phyloP scores from a whole-genome alignment of 2,888 invertebrate genomes.

The Helleia helle region DNA sequence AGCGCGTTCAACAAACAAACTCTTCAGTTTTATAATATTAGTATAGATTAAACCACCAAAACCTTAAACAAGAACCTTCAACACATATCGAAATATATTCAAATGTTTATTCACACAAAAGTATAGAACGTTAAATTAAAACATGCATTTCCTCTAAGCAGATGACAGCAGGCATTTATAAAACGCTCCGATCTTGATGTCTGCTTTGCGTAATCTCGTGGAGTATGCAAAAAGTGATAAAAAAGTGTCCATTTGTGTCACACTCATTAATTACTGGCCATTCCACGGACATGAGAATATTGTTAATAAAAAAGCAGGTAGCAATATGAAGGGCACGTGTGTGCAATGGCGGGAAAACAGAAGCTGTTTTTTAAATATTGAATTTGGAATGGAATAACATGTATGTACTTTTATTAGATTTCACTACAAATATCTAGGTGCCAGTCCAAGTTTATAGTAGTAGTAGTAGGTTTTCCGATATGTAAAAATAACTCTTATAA shows the following conservation, averaged over 20 bases:
- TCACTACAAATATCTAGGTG: background rate
- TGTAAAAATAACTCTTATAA: no score
- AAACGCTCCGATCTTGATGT: conserved; percentile 59
- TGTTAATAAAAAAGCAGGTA: conserved; percentile 19
- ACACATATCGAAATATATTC: no score
- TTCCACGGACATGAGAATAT: conserved; percentile 17
- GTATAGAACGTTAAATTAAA: background rate
- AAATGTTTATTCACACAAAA: background rate
- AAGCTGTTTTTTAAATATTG: conserved; percentile 1
- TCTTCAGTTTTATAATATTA: no score
- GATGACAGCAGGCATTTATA: conserved; percentile 56
- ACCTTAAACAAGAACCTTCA: no score
- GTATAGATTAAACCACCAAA: no score
- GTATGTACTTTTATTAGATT: background rate
- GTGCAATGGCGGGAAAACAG: conserved; percentile 4
- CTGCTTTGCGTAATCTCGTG: conserved; percentile 43
- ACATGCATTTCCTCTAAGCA: conserved; percentile 17
- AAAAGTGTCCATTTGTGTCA: conserved; percentile 42
- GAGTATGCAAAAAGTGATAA: conserved; percentile 23
- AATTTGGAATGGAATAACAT: background rate
- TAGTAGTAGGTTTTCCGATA: no score
- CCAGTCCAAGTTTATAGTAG: no score
- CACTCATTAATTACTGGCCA: conserved; percentile 57
- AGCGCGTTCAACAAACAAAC: no score
- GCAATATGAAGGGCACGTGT: conserved; percentile 10